phyloP scores from a whole-genome alignment of 2,888 invertebrate species.

The Acheta domesticus region DNA sequence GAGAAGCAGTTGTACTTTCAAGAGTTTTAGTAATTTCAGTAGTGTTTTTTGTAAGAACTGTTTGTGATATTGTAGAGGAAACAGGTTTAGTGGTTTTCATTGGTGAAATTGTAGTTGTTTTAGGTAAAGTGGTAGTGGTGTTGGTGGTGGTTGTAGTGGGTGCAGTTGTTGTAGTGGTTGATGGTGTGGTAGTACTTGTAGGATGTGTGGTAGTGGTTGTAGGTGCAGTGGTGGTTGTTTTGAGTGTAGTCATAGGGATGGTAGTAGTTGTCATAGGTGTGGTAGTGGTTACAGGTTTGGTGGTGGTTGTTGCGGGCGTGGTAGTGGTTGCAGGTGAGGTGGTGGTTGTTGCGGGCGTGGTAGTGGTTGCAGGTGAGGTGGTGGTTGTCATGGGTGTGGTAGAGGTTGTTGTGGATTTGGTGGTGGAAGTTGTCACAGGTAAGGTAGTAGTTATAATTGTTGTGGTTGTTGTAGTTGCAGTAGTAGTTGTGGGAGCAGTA shows the following conservation, averaged over 20 bases:
- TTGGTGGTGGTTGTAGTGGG: neutral
- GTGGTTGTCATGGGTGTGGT: neutral
- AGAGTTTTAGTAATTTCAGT: too few species aligned
- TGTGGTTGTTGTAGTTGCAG: neutral
- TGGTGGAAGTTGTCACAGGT: neutral
- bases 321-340: neutral
- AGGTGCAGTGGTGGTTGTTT: neutral
- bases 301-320: neutral
- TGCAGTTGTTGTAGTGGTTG: neutral
- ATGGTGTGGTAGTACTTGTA: neutral
- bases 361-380: neutral
- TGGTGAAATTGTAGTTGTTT: neutral
- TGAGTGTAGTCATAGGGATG: neutral
- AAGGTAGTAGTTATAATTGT: neutral
- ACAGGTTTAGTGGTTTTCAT: too few species aligned
- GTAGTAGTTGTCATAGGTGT: neutral
- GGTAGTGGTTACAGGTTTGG: neutral
- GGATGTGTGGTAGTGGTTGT: neutral
- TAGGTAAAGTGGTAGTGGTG: neutral
- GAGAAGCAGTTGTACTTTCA: too few species aligned
- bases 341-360: neutral
- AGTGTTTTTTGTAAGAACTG: too few species aligned
- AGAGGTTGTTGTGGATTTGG: neutral
- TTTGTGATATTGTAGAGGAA: too few species aligned
- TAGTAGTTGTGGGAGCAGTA: neutral